A percentile compares a stretch with the other conserved stretches of the same genome.
Conservation (phyloP, 2,113 vertebrate species). For the Thryonomys swinderianus region DNA sequence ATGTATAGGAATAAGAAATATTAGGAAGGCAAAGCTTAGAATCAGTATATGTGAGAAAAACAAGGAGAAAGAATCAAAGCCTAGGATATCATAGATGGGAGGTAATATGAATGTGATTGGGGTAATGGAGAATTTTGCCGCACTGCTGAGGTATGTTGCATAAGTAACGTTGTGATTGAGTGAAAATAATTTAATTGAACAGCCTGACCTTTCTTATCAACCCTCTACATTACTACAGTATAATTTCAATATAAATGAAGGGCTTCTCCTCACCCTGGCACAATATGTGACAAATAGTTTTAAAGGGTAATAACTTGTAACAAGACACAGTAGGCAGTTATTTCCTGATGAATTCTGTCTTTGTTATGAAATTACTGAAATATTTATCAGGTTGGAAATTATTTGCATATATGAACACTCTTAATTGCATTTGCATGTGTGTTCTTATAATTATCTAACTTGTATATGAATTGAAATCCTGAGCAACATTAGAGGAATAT, state of each 20-base stretch:
- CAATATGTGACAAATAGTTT: not conserved
- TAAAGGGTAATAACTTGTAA: conserved; percentile 26
- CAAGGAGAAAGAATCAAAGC: not conserved
- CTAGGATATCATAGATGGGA: not conserved
- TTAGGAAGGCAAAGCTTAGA: not conserved
- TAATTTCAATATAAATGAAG: not conserved
- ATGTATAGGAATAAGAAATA: not conserved
- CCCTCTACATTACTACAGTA: not conserved
- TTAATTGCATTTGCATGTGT: conserved; percentile 76
- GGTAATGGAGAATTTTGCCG: not conserved
- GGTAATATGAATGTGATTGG: not conserved
- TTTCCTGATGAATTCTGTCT: conserved; percentile 12
- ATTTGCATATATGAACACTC: conserved; percentile 63
- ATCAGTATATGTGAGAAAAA: not conserved
- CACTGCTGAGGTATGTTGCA: not conserved
- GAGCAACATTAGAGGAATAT: conserved; percentile 34
- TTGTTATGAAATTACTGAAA: conserved; percentile 58
- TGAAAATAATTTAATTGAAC: not conserved
- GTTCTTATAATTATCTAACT: conserved; percentile 65
- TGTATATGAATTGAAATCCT: conserved; percentile 65
- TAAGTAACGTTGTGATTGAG: not conserved
- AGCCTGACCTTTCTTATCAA: not conserved
- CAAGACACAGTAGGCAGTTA: not conserved
- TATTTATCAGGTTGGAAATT: conserved; percentile 61
- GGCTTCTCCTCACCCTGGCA: not conserved